Conservation (phyloP, 2,113 vertebrate genomes). For the Pangasianodon hypophthalmus region DNA sequence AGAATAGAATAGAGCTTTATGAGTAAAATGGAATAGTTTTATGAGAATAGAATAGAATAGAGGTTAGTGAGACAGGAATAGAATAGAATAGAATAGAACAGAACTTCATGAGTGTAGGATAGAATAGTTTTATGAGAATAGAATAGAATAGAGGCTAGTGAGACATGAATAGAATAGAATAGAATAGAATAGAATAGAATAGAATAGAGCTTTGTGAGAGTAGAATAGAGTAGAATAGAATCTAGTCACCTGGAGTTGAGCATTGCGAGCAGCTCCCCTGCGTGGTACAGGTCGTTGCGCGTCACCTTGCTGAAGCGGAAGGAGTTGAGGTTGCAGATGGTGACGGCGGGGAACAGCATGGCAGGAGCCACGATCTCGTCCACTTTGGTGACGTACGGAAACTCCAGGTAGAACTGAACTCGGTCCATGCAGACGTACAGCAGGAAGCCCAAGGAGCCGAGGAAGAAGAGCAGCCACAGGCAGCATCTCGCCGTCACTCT, state of each 20-base stretch:
- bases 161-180: background rate
- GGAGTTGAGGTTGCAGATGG: conserved; percentile 97
- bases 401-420: conserved; percentile 94
- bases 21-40: background rate
- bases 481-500: conserved; percentile 87
- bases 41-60: background rate
- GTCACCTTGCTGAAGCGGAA: conserved; percentile 94
- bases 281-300: conserved; percentile 97
- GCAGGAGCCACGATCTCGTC: conserved; percentile 88
- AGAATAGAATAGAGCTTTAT: background rate
- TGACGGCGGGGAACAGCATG: conserved; percentile 93
- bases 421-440: conserved; percentile 91
- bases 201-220: background rate
- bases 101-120: background rate
- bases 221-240: background rate
- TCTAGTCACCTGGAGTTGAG: conserved; percentile 90
- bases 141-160: background rate
- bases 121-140: background rate
- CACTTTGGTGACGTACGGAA: conserved; percentile 95
- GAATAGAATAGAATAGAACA: background rate
- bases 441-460: conserved; percentile 87
- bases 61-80: no score
- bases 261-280: conserved; percentile 92
- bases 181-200: background rate
- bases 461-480: conserved; percentile 89